A percentile compares a stretch with the other conserved stretches of the same genome.
Evolutionary conservation across 1,140 invertebrate species (phyloP).

Genomic region (Apis mellifera): Amel_HAv3.1 CM009936.2:12198001-12198500

Average conservation of each 20-base stretch:
- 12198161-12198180: background rate
- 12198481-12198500: constrained; percentile 82
- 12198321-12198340: constrained; percentile 79
- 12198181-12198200: background rate
- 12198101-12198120: too few species aligned
- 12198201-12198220: background rate
- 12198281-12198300: background rate
- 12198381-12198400: constrained; percentile 83
- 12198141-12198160: too few species aligned
- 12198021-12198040: constrained; percentile 17
- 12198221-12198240: background rate
- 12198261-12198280: background rate
- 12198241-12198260: constrained; percentile 34
- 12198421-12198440: constrained; percentile 84
- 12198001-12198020: constrained; percentile 75
- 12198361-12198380: constrained; percentile 86
- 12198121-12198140: constrained; percentile 40
- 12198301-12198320: background rate
- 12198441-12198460: constrained; percentile 69
- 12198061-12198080: background rate
- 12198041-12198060: background rate
- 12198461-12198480: constrained; percentile 79
- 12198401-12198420: constrained; percentile 84
- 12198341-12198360: constrained; percentile 85
- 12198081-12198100: background rate